Evolutionary conservation across 2,113 vertebrate genomes (phyloP), one percentile per base, ranked within the genome.

Genomic region (Datnioides undecimradiatus): DNA sequence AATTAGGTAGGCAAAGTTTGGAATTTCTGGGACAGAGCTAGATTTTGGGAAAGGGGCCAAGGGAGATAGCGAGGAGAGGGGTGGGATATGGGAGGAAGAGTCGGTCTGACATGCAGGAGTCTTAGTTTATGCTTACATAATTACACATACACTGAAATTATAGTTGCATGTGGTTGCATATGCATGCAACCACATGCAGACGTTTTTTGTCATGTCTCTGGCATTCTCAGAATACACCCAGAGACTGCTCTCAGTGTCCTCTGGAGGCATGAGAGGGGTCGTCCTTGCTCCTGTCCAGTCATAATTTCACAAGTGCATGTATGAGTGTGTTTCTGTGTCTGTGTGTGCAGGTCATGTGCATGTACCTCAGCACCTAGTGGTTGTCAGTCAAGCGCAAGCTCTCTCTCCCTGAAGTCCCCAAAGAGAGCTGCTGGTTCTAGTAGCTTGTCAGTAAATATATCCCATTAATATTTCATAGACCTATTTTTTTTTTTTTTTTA

Each of bases 1-100:
- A 90, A 96, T 97, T 96, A 97, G 93, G 92, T 95, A 92, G 91
- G 89, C 92, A 91, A 91, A 92, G 89, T 92, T 92, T 92, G 89
- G 90, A 91, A 93, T 95, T 90, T 90, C 87, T 93, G 90, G 91
- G 74, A 91, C 21, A 36, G 73, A 45, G 73, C 10, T 17, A 82
- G 38, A 74, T 64, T 69, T 66, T 0, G 8, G 77, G 73, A 83
- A 43, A 4, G 8, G 54, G 8, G 63, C 63, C 66, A 43, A 64
- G 41, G 16, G 40, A 69, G 65, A 75, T 21, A 58, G 13, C 0
- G 46, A 45, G 36, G 72, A 63, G 55, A 67, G 59, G 43, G 70
- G 34, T 54, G 75, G 59, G 48, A 57, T 7, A 33, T 6, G 10
- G 6, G 23, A 29, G 23, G 25, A 16, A 21, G 10, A 36, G 54